These are phyloP conservation scores for Pagetopsis macropterus DNA, from an alignment of 2,797 vertebrate species.

Conservation along the genomic window DNA sequence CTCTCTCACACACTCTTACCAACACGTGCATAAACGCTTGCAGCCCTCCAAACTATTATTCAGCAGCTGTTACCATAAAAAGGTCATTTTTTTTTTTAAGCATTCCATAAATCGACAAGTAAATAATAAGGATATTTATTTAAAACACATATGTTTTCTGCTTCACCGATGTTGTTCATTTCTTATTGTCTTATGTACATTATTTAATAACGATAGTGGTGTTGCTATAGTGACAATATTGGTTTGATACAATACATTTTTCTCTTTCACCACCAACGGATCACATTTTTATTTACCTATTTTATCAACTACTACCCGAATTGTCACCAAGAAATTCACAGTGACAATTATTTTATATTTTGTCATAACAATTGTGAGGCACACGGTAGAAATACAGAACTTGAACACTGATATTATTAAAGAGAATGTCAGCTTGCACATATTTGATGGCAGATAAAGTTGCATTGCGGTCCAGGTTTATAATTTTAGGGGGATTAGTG, in stretches of 20 bases:
- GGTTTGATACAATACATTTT: background rate
- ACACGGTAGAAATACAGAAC: too few species aligned
- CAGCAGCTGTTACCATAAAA: background rate
- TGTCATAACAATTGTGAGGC: background rate
- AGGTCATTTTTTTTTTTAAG: background rate
- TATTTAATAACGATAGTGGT: background rate
- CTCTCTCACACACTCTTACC: slow-evolving; percentile 1
- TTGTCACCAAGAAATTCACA: background rate
- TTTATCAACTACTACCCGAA: background rate
- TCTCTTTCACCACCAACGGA: background rate
- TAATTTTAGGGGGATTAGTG: background rate
- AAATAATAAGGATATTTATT: slow-evolving; percentile 23
- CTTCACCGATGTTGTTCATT: background rate
- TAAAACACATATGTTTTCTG: background rate
- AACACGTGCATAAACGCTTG: background rate
- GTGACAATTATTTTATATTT: background rate
- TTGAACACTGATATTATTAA: background rate
- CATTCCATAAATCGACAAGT: slow-evolving; percentile 4
- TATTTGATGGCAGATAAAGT: background rate
- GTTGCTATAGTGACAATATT: too few species aligned
- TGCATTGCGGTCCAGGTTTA: background rate
- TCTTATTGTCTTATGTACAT: background rate
- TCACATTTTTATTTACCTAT: background rate
- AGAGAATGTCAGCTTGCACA: background rate
- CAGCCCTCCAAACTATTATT: slow-evolving; percentile 16